These are phyloP conservation scores for Whitmania pigra DNA, from an alignment of 1,140 invertebrate genomes.

Conservation along the genomic window DNA sequence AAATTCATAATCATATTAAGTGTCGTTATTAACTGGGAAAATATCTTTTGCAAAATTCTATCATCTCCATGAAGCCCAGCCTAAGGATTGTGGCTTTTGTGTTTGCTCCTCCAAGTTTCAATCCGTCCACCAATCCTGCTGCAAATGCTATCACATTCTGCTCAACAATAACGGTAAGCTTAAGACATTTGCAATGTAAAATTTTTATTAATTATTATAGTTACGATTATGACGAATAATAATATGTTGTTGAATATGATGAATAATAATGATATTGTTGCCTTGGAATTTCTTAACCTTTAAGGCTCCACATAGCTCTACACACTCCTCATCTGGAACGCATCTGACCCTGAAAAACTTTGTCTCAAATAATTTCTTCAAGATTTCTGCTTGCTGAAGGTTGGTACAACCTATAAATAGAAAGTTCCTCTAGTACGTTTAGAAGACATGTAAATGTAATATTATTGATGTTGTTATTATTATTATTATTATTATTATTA, in stretches of 20 bases:
- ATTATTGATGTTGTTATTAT: no score
- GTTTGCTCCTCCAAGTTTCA: constrained; percentile 77
- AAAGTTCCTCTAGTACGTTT: no score
- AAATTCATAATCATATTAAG: no score
- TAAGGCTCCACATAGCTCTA: constrained; percentile 93
- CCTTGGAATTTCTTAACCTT: constrained; percentile 54
- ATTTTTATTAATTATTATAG: neutral
- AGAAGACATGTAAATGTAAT: no score
- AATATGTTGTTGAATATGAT: neutral
- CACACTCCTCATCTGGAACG: constrained; percentile 83
- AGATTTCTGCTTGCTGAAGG: constrained; percentile 57
- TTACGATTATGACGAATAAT: neutral
- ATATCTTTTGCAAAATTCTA: constrained; percentile 40
- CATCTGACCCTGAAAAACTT: constrained; percentile 91
- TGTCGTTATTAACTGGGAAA: constrained; percentile 25
- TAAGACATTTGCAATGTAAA: neutral
- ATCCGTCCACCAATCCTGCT: constrained; percentile 90
- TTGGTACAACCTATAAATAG: constrained; percentile 54
- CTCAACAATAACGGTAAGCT: neutral
- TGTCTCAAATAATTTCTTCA: constrained; percentile 83
- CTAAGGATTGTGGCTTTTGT: constrained; percentile 97
- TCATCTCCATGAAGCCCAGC: constrained; percentile 77
- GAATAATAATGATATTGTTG: neutral
- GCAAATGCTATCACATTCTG: constrained; percentile 96
- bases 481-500: no score